These are phyloP conservation scores for Orussus abietinus DNA, from an alignment of 1,140 invertebrate genomes.

Conservation along the genomic window DNA sequence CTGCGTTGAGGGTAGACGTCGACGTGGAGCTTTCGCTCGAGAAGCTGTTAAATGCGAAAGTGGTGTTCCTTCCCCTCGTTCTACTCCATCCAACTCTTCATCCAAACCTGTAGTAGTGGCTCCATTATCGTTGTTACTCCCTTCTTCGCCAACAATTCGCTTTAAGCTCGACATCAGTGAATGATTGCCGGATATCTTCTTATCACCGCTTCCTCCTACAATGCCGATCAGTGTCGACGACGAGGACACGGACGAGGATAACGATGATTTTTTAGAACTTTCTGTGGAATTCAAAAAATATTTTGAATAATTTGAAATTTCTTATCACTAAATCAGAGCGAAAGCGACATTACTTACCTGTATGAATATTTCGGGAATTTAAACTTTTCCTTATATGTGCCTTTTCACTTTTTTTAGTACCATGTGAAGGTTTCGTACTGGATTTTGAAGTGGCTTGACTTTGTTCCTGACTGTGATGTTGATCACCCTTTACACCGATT, in stretches of 20 bases:
- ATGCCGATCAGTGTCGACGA: slow-evolving; percentile 16
- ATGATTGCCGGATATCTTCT: slow-evolving; percentile 32
- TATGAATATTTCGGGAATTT: slow-evolving; percentile 27
- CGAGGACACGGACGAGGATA: slow-evolving; percentile 17
- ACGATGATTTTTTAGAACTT: slow-evolving; percentile 1
- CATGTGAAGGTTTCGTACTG: slow-evolving; percentile 25
- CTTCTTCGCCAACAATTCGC: slow-evolving; percentile 32
- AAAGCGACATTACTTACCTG: slow-evolving; percentile 22
- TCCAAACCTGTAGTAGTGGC: slow-evolving; percentile 30
- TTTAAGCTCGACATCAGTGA: slow-evolving; percentile 41
- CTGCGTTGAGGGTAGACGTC: slow-evolving; percentile 60
- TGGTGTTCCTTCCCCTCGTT: slow-evolving; percentile 54
- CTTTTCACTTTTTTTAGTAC: slow-evolving; percentile 37
- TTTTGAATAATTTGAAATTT: too few relatives aligned
- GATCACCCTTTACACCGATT: slow-evolving; percentile 39
- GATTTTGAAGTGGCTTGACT: slow-evolving; percentile 23
- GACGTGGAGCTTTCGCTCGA: slow-evolving; percentile 61
- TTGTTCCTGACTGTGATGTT: slow-evolving; percentile 33
- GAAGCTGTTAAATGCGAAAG: slow-evolving; percentile 63
- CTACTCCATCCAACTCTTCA: slow-evolving; percentile 59
- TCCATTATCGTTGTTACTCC: slow-evolving; percentile 30
- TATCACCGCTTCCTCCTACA: slow-evolving; percentile 24
- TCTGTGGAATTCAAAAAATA: too few relatives aligned
- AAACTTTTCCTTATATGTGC: slow-evolving; percentile 38
- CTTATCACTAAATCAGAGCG: too few relatives aligned